Evolutionary conservation across 1,140 invertebrate species (phyloP).

Genomic region (Araneus ventricosus): DNA sequence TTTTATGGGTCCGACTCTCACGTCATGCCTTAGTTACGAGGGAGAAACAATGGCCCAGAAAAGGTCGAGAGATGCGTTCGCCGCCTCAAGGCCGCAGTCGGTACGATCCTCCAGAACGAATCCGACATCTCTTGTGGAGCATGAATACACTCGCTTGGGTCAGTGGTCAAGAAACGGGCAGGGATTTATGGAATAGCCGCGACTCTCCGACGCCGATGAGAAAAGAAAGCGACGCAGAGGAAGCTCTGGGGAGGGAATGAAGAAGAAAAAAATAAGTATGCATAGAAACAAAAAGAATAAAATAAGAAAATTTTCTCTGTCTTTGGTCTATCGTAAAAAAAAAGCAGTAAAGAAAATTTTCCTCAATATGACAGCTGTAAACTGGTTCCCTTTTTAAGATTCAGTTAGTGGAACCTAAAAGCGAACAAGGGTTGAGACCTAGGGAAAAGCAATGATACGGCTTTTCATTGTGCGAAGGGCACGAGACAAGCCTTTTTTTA

Average conservation of each 20-base stretch:
- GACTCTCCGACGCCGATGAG: constrained; percentile 36
- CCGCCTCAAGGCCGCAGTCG: neutral
- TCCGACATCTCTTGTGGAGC: neutral
- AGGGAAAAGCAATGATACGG: neutral
- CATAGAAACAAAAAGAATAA: neutral
- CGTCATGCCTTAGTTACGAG: neutral
- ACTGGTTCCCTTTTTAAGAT: constrained; percentile 55
- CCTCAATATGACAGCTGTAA: constrained; percentile 55
- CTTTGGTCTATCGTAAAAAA: neutral
- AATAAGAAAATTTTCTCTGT: constrained; percentile 25
- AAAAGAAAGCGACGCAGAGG: neutral
- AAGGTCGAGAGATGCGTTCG: neutral
- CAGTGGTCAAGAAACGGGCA: constrained; percentile 65
- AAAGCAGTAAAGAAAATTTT: neutral
- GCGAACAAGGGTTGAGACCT: neutral
- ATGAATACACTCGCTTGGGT: constrained; percentile 36
- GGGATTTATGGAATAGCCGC: constrained; percentile 65
- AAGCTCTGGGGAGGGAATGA: neutral
- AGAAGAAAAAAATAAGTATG: neutral
- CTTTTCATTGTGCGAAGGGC: neutral
- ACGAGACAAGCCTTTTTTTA: neutral
- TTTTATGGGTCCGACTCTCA: too few relatives aligned
- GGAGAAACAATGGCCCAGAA: neutral
- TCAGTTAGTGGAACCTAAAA: constrained; percentile 27
- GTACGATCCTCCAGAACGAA: neutral